Base-by-base conservation (phyloP, 64 coral and sea anemone species). In the Cladopsammia gracilis region DNA sequence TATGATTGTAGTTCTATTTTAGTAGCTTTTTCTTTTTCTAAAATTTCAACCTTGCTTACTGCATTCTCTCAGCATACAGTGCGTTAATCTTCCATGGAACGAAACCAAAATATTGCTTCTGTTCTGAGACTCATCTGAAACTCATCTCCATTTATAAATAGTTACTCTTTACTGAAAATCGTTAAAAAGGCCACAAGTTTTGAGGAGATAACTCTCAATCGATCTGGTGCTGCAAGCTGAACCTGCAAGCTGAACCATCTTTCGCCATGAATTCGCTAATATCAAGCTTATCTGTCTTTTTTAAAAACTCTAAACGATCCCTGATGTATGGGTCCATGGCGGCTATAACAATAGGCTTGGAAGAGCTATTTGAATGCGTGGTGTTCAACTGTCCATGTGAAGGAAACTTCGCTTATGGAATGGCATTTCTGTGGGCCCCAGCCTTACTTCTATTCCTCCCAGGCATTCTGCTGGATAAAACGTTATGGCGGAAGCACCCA, bases 241-340 rank as follows among this genome's bases (percentile, higher is more conserved):
- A n/a, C n/a, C n/a, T n/a, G n/a, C n/a, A n/a, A n/a, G n/a, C 34
- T 73, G 70, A 45, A 10, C 25, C 25, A 24, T 3, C 11, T 15
- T 14, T 47, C 7, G 23, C 42, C n/a, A 79, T 79, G 77, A 79
- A 79, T 79, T 42, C 77, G 4, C 10, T 79, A 59, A 25, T 79
- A 42, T 34, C 52, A 0, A 43, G 53, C 22, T 10, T 56, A 4
- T 23, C 14, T 24, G 24, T 79, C 11, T 11, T 79, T 5, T 60
- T 79, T 12, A 79, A 24, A 34, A 79, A 79, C 77, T 79, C 77
- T 23, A 79, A 79, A 15, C 52, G 77, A 25, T 79, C 77, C 3
- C 15, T 79, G 77, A 34, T 79, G 9, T 79, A 79, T 59, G 77
- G 52, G 14, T 61, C 52, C 12, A 60, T 60, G 10, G 77, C 77